A percentile compares a stretch with the other conserved stretches of the same genome.
phyloP scores from a whole-genome alignment of 2,113 vertebrate species.

The Vimba vimba region DNA sequence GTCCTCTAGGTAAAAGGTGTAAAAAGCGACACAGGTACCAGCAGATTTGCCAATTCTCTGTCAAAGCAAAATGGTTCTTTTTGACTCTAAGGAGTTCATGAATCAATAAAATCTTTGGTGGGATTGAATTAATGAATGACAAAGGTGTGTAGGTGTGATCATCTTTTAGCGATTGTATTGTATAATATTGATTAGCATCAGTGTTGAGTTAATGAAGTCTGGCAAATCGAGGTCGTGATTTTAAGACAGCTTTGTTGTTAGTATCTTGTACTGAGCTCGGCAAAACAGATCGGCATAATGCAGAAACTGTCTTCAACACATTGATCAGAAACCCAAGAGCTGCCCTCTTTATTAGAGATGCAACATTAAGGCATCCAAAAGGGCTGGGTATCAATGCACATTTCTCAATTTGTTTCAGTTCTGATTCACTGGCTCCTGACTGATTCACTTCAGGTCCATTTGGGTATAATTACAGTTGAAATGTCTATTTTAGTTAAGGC shows the following conservation, averaged over 20 bases:
- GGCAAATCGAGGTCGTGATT: background rate
- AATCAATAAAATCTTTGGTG: background rate
- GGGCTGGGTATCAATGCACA: background rate
- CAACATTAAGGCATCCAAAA: background rate
- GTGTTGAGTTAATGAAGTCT: slow-evolving; percentile 10
- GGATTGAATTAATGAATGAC: background rate
- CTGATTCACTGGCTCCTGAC: background rate
- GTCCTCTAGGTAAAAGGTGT: slow-evolving; percentile 66
- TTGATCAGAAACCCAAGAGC: slow-evolving; percentile 36
- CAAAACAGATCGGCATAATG: background rate
- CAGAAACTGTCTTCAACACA: slow-evolving; percentile 8
- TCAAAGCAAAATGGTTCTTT: slow-evolving; percentile 32
- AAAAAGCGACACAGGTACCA: slow-evolving; percentile 53
- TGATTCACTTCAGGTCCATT: background rate
- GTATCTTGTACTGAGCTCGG: background rate
- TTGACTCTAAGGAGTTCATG: background rate
- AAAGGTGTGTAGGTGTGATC: background rate
- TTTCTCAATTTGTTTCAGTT: background rate
- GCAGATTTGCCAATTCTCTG: slow-evolving; percentile 56
- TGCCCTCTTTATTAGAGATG: slow-evolving; percentile 12
- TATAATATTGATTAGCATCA: background rate
- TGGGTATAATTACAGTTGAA: background rate
- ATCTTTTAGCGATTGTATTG: background rate
- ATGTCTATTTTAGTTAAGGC: background rate
- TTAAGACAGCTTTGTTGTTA: slow-evolving; percentile 12